Evolutionary conservation across 2,797 vertebrate species (phyloP), one percentile per base, ranked within the genome.

Genomic region (Danionella dracula): DNA sequence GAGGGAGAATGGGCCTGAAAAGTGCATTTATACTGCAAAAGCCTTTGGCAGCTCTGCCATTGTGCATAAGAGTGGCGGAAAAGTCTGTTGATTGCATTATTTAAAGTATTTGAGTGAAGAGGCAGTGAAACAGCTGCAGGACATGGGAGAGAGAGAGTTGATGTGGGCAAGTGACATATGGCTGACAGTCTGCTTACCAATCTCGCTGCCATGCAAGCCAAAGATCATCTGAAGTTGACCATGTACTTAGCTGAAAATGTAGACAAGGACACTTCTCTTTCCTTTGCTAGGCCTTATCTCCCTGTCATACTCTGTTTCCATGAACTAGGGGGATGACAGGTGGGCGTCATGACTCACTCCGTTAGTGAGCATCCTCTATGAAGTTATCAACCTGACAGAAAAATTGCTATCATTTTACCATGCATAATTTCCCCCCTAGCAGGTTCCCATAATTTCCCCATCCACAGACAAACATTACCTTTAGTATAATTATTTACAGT

Each of bases 321-420:
- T 80, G 63, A 65, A 80, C 76, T 63, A 37, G 68, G 11, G 34
- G 0, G 20, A 67, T 77, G 80, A 79, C 75, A 79, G 74, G 73
- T 19, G 35, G 58, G 73, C 67, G 27, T 44, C 20, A 34, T 49
- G 7, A 59, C 71, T 60, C 78, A 9, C 69, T 21, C 12, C 19
- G 73, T 27, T 11, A 15, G 71, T 63, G 81, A 71, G 79, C 71
- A 76, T 79, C 70, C 75, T 70, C 32, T 63, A 76, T 50, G 5
- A 75, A 76, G 50, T 72, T 78, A 78, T 80, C 66, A 73, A 6
- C 31, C 63, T 34, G 72, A 78, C 58, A 70, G 65, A 59, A 69
- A 68, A 79, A 78, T 83, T 67, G 38, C 54, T 68, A 71, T 55
- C 21, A 55, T 66, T 59, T 50, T 76, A 64, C 64, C 73, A 63